phyloP scores from a whole-genome alignment of 2,113 vertebrate genomes.

The Melozone crissalis region DNA sequence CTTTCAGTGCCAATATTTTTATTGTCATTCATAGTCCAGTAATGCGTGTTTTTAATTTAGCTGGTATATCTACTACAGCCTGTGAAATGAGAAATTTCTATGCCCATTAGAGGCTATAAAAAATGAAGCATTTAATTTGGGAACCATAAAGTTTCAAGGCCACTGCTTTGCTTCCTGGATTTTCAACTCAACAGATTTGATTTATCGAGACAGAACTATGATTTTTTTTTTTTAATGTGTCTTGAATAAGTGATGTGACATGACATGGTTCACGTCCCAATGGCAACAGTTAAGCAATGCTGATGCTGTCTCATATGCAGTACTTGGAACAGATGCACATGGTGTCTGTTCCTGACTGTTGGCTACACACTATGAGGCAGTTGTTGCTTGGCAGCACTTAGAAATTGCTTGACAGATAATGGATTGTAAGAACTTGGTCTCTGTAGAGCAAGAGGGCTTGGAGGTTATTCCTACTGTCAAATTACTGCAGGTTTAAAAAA shows the following conservation, averaged over 20 bases:
- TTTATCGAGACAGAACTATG: neutral
- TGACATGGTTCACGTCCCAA: neutral
- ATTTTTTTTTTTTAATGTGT: neutral
- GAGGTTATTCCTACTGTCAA: constrained; percentile 18
- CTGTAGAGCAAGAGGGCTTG: neutral
- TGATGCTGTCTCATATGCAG: neutral
- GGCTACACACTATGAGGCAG: neutral
- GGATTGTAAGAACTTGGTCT: neutral
- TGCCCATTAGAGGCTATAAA: neutral
- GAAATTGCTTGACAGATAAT: neutral
- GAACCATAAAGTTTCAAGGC: neutral
- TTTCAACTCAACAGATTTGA: neutral
- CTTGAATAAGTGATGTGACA: neutral
- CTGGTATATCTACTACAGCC: neutral
- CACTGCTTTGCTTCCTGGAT: neutral
- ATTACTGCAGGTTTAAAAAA: neutral
- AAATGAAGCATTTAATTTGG: constrained; percentile 11
- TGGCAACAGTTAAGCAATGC: neutral
- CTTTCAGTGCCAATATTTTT: neutral
- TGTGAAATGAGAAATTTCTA: neutral
- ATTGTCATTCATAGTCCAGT: neutral
- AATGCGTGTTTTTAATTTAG: constrained; percentile 4
- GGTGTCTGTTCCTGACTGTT: neutral
- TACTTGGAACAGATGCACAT: neutral
- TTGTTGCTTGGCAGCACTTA: neutral